Evolutionary conservation across 1,140 invertebrate genomes (phyloP).

Genomic region (Artemia franciscana): DNA sequence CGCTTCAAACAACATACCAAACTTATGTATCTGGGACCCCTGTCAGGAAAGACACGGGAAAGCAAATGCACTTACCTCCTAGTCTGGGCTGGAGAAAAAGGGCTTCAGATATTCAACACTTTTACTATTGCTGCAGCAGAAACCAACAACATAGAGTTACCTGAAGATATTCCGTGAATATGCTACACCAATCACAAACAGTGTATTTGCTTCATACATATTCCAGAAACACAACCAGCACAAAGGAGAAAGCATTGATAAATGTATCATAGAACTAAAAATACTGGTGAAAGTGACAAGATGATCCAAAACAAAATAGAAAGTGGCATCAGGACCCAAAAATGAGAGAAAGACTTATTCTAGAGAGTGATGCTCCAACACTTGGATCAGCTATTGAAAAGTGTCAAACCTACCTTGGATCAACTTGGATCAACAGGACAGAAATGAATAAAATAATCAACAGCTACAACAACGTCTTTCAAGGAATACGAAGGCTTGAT

Average conservation of each 20-base stretch:
- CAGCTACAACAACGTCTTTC: not conserved
- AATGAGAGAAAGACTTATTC: too few relatives aligned
- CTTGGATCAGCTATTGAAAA: not conserved
- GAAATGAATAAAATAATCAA: not conserved
- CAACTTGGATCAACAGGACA: not conserved
- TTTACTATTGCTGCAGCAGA: not conserved
- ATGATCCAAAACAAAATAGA: too few relatives aligned
- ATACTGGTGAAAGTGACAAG: too few relatives aligned
- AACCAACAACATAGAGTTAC: too few relatives aligned
- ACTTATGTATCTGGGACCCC: not conserved
- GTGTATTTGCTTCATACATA: too few relatives aligned
- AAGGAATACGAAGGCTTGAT: not conserved
- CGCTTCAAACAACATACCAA: not conserved
- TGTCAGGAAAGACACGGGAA: not conserved
- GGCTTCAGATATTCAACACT: not conserved
- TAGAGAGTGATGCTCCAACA: too few relatives aligned
- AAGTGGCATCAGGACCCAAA: too few relatives aligned
- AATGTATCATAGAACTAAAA: too few relatives aligned
- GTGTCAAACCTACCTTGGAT: not conserved
- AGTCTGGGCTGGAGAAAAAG: not conserved
- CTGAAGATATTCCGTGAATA: too few relatives aligned
- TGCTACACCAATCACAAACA: too few relatives aligned
- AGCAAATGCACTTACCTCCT: not conserved
- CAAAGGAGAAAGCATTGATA: too few relatives aligned
- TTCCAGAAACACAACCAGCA: too few relatives aligned